These are phyloP conservation scores for Platysternon megacephalum DNA, from an alignment of 2,113 vertebrate genomes.

Conservation along the genomic window DNA sequence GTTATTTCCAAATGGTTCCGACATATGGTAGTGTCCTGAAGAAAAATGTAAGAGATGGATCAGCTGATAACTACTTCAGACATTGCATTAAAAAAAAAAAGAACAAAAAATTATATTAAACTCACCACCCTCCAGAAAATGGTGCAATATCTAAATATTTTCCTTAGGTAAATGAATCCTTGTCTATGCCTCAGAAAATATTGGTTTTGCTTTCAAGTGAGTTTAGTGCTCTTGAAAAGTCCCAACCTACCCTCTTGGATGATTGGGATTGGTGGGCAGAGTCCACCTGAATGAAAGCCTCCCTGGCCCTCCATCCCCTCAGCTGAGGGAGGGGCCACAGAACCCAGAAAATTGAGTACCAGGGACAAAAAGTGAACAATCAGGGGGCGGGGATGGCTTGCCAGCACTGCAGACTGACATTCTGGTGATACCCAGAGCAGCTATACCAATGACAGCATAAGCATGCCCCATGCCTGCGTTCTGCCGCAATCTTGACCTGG, in stretches of 20 bases:
- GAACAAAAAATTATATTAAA: conserved; percentile 40
- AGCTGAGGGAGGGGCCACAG: neutral
- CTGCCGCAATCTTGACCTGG: neutral
- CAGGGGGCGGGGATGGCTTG: neutral
- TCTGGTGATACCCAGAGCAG: rapidly evolving
- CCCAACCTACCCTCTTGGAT: neutral
- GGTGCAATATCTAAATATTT: conserved; percentile 26
- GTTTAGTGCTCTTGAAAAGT: neutral
- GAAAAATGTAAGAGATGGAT: conserved; percentile 61
- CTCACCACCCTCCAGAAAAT: neutral
- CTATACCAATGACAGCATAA: neutral
- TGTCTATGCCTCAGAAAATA: neutral
- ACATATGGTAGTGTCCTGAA: conserved; percentile 49
- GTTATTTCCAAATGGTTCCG: conserved; percentile 55
- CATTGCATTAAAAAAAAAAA: neutral
- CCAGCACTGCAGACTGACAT: neutral
- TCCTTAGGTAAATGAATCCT: conserved; percentile 24
- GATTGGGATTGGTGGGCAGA: conserved; percentile 27
- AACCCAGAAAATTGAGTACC: neutral
- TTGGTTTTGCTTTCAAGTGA: rapidly evolving
- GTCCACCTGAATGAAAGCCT: neutral
- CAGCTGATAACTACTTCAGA: conserved; percentile 44
- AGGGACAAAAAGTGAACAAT: neutral
- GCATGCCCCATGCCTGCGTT: neutral
- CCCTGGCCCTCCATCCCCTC: rapidly evolving